A percentile compares a stretch with the other conserved stretches of the same genome.
These are phyloP conservation scores for Epizoanthus stellaris DNA, from an alignment of 92 coral and sea anemone species.

Conservation along the genomic window DNA sequence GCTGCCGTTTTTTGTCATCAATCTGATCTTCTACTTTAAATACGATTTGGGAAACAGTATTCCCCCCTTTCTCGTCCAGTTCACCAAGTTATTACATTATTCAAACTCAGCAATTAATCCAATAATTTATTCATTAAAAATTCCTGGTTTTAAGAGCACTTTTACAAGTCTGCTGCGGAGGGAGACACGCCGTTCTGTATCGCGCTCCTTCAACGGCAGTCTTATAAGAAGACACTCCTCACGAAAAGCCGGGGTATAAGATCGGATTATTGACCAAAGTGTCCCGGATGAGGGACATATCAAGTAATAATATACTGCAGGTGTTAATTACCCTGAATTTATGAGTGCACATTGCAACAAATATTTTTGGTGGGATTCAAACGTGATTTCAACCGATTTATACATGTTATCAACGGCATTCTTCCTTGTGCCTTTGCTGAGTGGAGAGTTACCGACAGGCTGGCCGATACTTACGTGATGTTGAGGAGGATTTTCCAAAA, in stretches of 20 bases:
- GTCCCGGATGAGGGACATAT: neutral
- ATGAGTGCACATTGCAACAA: no score
- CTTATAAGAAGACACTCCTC: constrained; percentile 66
- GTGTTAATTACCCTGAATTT: no score
- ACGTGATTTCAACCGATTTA: no score
- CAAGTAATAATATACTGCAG: no score
- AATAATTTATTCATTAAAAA: constrained; percentile 77
- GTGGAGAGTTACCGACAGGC: no score
- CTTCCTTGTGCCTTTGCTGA: no score
- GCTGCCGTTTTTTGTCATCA: constrained; percentile 77
- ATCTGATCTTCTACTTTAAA: constrained; percentile 61
- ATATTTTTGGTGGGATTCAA: no score
- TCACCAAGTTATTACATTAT: constrained; percentile 77
- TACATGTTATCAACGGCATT: no score
- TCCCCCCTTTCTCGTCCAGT: constrained; percentile 55
- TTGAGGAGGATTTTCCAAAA: no score
- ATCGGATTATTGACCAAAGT: neutral
- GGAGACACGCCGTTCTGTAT: constrained; percentile 48
- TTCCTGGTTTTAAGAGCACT: constrained; percentile 82
- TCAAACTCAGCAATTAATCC: constrained; percentile 89
- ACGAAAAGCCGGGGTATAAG: constrained; percentile 36
- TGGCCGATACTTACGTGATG: no score
- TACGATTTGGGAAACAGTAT: constrained; percentile 37
- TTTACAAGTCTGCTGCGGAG: constrained; percentile 63
- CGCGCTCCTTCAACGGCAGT: constrained; percentile 51